phyloP scores from a whole-genome alignment of 2,888 invertebrate genomes.

The Nomada ruficornis region DNA sequence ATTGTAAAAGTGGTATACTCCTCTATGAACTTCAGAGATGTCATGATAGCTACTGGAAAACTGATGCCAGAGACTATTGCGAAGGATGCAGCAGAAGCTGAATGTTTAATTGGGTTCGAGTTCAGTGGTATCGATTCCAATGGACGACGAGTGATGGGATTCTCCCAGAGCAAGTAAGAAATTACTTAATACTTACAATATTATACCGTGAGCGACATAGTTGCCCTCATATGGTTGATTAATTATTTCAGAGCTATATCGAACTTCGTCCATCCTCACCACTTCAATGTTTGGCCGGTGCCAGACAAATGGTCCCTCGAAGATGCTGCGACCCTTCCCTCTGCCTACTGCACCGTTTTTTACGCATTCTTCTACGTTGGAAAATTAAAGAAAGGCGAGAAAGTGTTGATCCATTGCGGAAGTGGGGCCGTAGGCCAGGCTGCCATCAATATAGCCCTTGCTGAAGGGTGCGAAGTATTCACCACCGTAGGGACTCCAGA shows the following conservation, averaged over 20 bases:
- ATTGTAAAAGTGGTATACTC: constrained; percentile 89
- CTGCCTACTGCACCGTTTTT: constrained; percentile 87
- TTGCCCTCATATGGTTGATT: background rate
- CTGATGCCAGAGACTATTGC: constrained; percentile 93
- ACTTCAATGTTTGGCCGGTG: constrained; percentile 84
- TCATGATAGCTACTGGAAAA: constrained; percentile 97
- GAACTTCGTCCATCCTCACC: constrained; percentile 3
- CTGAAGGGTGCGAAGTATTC: constrained; percentile 86
- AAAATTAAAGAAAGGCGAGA: constrained; percentile 84
- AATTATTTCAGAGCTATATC: constrained; percentile 39
- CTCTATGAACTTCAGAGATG: constrained; percentile 96
- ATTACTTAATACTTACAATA: background rate
- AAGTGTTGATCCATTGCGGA: constrained; percentile 84
- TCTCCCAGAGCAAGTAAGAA: constrained; percentile 68
- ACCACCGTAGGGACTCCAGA: constrained; percentile 87
- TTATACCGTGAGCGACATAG: too few species aligned
- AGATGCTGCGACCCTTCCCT: constrained; percentile 89
- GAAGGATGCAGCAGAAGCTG: constrained; percentile 87
- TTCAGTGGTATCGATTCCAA: constrained; percentile 86
- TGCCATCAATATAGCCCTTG: constrained; percentile 87
- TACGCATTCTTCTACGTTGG: constrained; percentile 87
- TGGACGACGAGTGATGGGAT: constrained; percentile 85
- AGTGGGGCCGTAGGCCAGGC: constrained; percentile 89
- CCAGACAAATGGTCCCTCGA: constrained; percentile 87
- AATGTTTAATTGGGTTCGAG: constrained; percentile 89